Percentiles rank a stretch among this genome's conserved stretches.
Conservation (phyloP, 2,113 vertebrate genomes). For the Myocastor coypus region DNA sequence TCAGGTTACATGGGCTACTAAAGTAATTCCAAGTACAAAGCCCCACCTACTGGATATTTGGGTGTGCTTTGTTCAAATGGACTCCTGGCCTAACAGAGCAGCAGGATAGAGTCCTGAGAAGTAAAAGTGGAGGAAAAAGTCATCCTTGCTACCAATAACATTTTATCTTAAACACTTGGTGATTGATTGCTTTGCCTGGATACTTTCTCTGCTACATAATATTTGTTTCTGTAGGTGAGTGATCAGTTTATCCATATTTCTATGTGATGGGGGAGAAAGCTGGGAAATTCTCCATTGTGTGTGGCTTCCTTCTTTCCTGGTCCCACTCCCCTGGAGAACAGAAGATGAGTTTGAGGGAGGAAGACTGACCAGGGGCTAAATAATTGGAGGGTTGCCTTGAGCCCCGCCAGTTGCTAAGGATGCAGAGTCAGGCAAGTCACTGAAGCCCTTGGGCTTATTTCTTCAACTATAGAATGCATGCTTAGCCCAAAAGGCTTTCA, state of each 20-base stretch:
- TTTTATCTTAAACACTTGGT: neutral
- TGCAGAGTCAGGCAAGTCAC: neutral
- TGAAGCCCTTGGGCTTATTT: neutral
- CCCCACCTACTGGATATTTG: neutral
- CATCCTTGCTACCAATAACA: neutral
- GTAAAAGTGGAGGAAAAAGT: neutral
- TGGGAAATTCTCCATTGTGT: neutral
- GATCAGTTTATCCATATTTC: neutral
- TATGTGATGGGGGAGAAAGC: neutral
- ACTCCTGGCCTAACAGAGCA: neutral
- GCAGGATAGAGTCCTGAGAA: neutral
- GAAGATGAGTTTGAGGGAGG: neutral
- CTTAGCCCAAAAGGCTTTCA: neutral
- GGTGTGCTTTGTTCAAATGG: neutral
- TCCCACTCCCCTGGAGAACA: neutral
- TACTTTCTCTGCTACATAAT: neutral
- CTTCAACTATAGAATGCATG: neutral
- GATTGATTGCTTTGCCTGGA: neutral
- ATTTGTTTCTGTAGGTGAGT: neutral
- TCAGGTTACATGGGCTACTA: neutral
- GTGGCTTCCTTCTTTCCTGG: neutral
- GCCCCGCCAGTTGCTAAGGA: neutral
- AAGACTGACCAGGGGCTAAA: neutral
- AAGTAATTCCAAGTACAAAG: neutral
- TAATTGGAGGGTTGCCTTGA: neutral